These are phyloP conservation scores for Oncorhynchus clarkii DNA, from an alignment of 2,113 vertebrate species.

Conservation along the genomic window DNA sequence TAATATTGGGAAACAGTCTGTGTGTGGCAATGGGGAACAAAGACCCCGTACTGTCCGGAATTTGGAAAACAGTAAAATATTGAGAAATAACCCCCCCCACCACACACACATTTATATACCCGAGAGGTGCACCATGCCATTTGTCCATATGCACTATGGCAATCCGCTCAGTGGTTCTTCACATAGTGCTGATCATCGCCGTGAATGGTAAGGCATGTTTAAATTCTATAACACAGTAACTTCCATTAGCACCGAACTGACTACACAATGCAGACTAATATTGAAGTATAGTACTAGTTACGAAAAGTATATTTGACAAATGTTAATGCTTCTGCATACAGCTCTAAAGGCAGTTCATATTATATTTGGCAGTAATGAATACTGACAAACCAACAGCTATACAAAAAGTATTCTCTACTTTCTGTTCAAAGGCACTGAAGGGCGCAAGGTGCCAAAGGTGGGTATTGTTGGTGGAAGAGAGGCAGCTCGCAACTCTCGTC, in stretches of 20 bases:
- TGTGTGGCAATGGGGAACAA: no score
- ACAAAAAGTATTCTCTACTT: background rate
- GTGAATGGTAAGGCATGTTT: conserved; percentile 43
- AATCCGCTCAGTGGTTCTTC: background rate
- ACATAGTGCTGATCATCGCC: conserved; percentile 34
- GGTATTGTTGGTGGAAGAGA: conserved; percentile 71
- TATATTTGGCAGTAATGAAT: no score
- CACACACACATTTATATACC: background rate
- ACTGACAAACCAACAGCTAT: background rate
- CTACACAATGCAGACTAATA: background rate
- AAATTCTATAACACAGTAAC: no score
- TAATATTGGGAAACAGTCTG: no score
- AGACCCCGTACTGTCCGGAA: no score
- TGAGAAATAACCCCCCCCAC: background rate
- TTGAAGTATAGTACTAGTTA: background rate
- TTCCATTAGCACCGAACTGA: background rate
- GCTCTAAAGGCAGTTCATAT: no score
- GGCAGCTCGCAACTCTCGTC: conserved; percentile 64
- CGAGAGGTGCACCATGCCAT: background rate
- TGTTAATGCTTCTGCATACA: no score
- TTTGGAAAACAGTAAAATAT: background rate
- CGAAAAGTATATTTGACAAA: no score
- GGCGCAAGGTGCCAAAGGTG: conserved; percentile 4
- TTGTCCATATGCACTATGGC: conserved; percentile 43
- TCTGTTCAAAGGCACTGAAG: conserved; percentile 42